Percentiles rank a stretch among this genome's conserved stretches.
Evolutionary conservation across 2,797 vertebrate genomes (phyloP).

Genomic region (Cryptoprocta ferox): DNA sequence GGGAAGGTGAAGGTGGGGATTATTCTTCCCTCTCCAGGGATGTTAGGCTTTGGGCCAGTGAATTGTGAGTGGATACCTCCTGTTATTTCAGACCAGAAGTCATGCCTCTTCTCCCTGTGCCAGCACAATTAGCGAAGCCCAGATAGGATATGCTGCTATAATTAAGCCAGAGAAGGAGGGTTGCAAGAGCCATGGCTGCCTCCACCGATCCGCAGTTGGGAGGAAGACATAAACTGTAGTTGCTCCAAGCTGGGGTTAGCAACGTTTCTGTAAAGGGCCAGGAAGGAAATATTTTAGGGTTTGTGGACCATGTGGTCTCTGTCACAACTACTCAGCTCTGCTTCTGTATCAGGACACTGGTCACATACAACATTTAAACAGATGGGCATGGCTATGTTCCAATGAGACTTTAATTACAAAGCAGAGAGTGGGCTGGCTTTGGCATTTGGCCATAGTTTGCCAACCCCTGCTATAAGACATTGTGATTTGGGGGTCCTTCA

Average conservation of each 20-base stretch:
- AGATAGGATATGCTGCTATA: background rate
- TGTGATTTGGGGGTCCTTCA: background rate
- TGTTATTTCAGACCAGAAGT: background rate
- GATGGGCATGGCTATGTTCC: background rate
- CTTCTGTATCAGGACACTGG: background rate
- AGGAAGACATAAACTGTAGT: background rate
- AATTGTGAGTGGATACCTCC: background rate
- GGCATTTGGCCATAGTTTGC: background rate
- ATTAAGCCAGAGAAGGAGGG: background rate
- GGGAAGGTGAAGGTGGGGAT: background rate
- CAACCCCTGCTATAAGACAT: too few relatives aligned
- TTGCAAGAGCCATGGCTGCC: background rate
- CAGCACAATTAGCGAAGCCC: background rate
- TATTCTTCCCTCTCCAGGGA: background rate
- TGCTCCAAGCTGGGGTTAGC: background rate
- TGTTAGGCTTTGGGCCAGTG: background rate
- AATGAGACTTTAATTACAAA: background rate
- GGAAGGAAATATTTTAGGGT: background rate
- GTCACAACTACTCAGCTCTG: background rate
- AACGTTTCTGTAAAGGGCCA: background rate
- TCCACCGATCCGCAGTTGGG: too few relatives aligned
- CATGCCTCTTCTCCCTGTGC: background rate
- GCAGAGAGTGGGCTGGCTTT: background rate
- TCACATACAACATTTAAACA: background rate
- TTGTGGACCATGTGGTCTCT: background rate